Evolutionary conservation across 2,888 invertebrate genomes (phyloP), one percentile per base, ranked within the genome.

Genomic region (Meliscaeva auricollis): DNA sequence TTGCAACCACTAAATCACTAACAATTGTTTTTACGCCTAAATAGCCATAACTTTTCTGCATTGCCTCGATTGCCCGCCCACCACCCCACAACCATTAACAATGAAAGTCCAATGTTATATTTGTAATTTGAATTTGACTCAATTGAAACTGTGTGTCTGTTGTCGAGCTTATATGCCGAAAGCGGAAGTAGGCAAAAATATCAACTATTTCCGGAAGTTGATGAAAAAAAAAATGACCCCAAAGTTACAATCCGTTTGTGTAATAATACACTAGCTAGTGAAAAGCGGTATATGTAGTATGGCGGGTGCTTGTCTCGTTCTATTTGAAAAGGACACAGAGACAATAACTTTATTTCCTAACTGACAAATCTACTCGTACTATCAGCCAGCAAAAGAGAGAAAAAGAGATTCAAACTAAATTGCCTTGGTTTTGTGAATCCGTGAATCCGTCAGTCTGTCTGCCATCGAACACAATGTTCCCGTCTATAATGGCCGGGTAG

Each of bases 381-480:
- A n/a, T n/a, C n/a, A n/a, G n/a, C n/a, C n/a, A n/a, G n/a, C n/a
- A n/a, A n/a, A n/a, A n/a, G n/a, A n/a, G n/a, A n/a, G n/a, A n/a
- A n/a, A 22, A 1, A 41, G 26, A 17, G 15, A 62, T 44, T 44
- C 44, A n/a, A 44, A 64, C 56, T 64, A 48, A 79, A 73, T 56
- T 66, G 78, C 73, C 41, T 50, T 20, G 17, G 54, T 38, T 72
- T 70, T 70, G 52, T 72, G 4, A 2, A 2, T 26, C 26, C 26
- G 4, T 26, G 35, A 79, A 62, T 69, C 50, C 64, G 83, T 79
- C 74, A 75, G 78, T 32, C 41, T 69, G 82, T 78, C 50, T 72
- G 70, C 48, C 70, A 41, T 54, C n/a, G 58, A 77, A 68, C 82
- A 77, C 82, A 77, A 77, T 77, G 77, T 60, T 60, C 15, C 73